Percentiles rank a stretch among this genome's conserved stretches.
Conservation (phyloP, 2,797 vertebrate species). For the Poliocrania exsul region DNA sequence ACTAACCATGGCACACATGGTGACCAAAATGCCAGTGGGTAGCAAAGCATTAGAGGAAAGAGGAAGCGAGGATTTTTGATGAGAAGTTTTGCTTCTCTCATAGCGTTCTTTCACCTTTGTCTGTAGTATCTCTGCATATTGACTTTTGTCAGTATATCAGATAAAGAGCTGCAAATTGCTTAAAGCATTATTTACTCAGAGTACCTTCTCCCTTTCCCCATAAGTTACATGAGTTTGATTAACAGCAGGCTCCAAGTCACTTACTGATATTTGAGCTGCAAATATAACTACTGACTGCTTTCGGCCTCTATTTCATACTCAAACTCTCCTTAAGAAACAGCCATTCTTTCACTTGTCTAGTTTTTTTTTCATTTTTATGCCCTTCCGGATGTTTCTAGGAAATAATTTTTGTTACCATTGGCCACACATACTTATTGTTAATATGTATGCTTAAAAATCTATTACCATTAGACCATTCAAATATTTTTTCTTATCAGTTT, state of each 20-base stretch:
- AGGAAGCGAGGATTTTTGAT: neutral
- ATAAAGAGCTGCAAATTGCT: conserved; percentile 17
- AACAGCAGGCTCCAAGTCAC: neutral
- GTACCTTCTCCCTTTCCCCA: neutral
- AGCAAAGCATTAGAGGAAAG: neutral
- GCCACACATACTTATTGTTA: neutral
- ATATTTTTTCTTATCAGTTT: neutral
- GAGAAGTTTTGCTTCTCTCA: neutral
- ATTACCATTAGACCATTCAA: neutral
- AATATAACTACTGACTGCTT: neutral
- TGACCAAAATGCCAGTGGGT: neutral
- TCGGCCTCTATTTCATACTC: neutral
- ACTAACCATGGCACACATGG: neutral
- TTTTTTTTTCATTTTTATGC: conserved; percentile 23
- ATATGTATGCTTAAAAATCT: neutral
- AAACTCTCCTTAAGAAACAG: neutral
- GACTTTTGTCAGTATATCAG: neutral
- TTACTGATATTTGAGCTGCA: conserved; percentile 50
- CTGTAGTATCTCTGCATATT: neutral
- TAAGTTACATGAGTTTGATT: neutral
- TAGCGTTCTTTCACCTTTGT: neutral
- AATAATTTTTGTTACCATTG: neutral
- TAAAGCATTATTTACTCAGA: conserved; percentile 21
- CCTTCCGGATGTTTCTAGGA: conserved; percentile 1
- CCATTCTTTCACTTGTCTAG: neutral